These are phyloP conservation scores for Acrossocheilus fasciatus DNA, from an alignment of 2,797 vertebrate species.

Conservation along the genomic window DNA sequence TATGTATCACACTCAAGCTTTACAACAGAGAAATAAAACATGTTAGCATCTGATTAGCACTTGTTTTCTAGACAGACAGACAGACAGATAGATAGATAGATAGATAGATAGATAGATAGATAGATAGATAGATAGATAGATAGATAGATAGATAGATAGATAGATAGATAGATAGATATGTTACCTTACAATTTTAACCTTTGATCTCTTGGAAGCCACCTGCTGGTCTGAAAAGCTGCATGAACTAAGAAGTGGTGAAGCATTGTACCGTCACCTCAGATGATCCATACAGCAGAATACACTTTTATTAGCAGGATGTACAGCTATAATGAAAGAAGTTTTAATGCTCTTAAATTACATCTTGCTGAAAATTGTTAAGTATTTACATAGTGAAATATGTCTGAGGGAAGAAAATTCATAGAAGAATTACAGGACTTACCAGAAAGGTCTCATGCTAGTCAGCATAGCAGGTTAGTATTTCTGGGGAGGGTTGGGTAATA, in stretches of 20 bases:
- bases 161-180: neutral
- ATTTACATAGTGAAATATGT: neutral
- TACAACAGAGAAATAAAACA: neutral
- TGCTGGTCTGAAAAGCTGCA: conserved; percentile 77
- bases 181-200: conserved; percentile 79
- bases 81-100: neutral
- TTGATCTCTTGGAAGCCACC: conserved; percentile 74
- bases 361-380: neutral
- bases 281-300: neutral
- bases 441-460: conserved; percentile 12
- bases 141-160: neutral
- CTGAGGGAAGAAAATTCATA: neutral
- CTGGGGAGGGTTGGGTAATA: neutral
- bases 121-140: neutral
- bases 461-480: neutral
- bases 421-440: conserved; percentile 16
- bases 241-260: conserved; percentile 78
- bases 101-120: neutral
- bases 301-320: neutral
- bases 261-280: conserved; percentile 66
- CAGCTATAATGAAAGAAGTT: neutral
- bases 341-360: neutral
- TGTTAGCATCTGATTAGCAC: neutral
- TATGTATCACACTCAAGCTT: neutral
- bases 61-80: neutral